Conservation (phyloP, 2,113 vertebrate genomes). For the Spea multiplicata region DNA sequence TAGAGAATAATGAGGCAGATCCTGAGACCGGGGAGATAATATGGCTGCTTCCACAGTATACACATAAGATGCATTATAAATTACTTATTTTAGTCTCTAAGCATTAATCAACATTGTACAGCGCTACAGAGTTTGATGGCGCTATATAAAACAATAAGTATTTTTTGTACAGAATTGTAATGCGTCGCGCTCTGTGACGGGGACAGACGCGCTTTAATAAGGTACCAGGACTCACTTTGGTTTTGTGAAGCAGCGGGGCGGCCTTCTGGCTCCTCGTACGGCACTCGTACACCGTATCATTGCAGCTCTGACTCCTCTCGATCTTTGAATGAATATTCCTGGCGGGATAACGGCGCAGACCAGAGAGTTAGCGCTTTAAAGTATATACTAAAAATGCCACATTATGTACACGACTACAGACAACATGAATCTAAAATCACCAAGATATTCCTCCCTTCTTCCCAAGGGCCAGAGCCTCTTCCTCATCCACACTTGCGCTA, state of each 20-base stretch:
- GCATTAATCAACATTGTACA: too few species aligned
- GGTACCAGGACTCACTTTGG: conserved; percentile 61
- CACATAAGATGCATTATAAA: too few species aligned
- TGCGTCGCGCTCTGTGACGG: too few species aligned
- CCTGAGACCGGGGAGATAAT: too few species aligned
- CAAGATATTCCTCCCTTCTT: not conserved
- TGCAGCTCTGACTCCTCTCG: conserved; percentile 88
- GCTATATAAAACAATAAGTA: too few species aligned
- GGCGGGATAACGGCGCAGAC: not conserved
- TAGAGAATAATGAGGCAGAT: too few species aligned
- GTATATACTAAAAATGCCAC: not conserved
- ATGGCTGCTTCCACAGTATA: too few species aligned
- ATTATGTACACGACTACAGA: not conserved
- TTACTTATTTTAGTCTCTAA: too few species aligned
- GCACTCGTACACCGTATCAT: conserved; percentile 73
- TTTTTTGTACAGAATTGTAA: too few species aligned
- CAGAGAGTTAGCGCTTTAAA: not conserved
- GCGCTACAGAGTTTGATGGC: too few species aligned
- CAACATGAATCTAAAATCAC: not conserved
- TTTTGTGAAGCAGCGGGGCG: conserved; percentile 58
- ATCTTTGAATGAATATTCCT: conserved; percentile 70
- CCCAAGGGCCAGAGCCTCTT: too few species aligned
- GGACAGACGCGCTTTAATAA: not conserved
- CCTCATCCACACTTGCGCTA: not conserved
- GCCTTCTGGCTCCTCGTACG: conserved; percentile 67